Base-by-base conservation (phyloP, 2,797 vertebrate genomes). In the Cossypha heuglini region DNA sequence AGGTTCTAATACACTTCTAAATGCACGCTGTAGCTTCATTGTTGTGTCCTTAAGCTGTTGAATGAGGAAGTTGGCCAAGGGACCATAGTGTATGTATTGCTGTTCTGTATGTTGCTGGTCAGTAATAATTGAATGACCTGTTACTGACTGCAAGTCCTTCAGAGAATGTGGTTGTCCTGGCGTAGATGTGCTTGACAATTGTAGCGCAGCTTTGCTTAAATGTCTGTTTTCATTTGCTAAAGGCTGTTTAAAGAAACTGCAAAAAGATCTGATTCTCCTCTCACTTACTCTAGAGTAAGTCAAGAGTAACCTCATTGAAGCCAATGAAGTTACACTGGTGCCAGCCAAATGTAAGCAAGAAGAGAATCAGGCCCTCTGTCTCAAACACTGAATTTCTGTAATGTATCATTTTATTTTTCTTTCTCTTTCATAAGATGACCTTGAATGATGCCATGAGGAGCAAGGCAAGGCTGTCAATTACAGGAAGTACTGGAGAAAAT, bases 401-500 rank as follows among this genome's bases (percentile, higher is more conserved):
- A 97, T 94, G 86, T 93, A 94, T 94, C 69, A 16, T 96, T 97
- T 92, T 96, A 71, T 95, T 93, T 97, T 89, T 97, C 91, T 92
- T 87, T 96, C 95, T 96, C 88, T 98, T 97, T 97, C 98, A 92
- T 96, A 98, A 99, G 99, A 99, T 99, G 99, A 99, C 99, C 97
- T 99, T 99, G 98, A 98, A 98, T 94, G 99, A 99, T 94, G 98
- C 99, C 98, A 98, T 99, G 99, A 99, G 98, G 98, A 99, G 96
- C 98, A 99, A 99, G 98, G 99, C 99, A 74, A 99, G 99, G 98
- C 98, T 99, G 98, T 99, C 99, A 97, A 98, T 99, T 98, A 99
- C 99, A 98, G 99, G 99, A 98, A 99, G 99, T 98, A 98, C 99
- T 98, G 99, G 99, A 98, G 99, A 99, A 98, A 99, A 99, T 98